Conservation (phyloP, 2,797 vertebrate genomes). For the Synaphobranchus kaupii region DNA sequence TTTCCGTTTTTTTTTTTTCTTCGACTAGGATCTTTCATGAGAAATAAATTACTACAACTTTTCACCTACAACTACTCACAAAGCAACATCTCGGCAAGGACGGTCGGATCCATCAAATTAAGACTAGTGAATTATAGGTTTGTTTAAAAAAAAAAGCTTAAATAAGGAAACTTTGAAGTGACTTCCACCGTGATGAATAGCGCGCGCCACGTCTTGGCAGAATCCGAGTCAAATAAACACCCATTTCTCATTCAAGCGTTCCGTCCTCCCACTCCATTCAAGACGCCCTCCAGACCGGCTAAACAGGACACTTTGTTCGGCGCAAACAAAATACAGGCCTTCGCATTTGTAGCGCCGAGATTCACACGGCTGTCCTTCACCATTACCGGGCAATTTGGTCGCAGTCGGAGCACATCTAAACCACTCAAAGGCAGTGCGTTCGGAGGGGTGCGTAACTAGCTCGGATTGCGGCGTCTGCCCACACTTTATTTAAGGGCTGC, state of each 20-base stretch:
- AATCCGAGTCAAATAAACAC: conserved; percentile 22
- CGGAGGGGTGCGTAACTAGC: conserved; percentile 58
- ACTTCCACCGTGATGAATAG: conserved; percentile 47
- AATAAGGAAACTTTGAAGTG: conserved; percentile 43
- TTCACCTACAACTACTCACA: conserved; percentile 31
- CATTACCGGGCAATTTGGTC: not conserved
- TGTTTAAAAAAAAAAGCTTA: conserved; percentile 38
- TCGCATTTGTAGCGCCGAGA: not conserved
- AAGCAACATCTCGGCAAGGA: conserved; percentile 40
- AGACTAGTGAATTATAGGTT: conserved; percentile 40
- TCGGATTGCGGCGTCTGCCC: conserved; percentile 53
- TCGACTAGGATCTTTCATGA: conserved; percentile 47
- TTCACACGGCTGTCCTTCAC: conserved; percentile 50
- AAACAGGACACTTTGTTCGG: conserved; percentile 10
- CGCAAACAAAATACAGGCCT: conserved; percentile 30
- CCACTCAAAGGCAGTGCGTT: conserved; percentile 20
- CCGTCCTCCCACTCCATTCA: conserved; percentile 31
- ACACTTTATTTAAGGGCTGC: conserved; percentile 36
- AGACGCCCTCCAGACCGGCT: conserved; percentile 43
- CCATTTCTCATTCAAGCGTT: conserved; percentile 40
- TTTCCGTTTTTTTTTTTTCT: conserved; percentile 34
- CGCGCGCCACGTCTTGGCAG: conserved; percentile 40
- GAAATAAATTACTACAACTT: conserved; percentile 42
- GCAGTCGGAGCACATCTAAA: conserved; percentile 27
- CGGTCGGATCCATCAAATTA: conserved; percentile 44